A percentile compares a stretch with the other conserved stretches of the same genome.
phyloP scores from a whole-genome alignment of 30 jellyfish, hydroid and myxozoan genomes.

The Aurelia sp. region DNA sequence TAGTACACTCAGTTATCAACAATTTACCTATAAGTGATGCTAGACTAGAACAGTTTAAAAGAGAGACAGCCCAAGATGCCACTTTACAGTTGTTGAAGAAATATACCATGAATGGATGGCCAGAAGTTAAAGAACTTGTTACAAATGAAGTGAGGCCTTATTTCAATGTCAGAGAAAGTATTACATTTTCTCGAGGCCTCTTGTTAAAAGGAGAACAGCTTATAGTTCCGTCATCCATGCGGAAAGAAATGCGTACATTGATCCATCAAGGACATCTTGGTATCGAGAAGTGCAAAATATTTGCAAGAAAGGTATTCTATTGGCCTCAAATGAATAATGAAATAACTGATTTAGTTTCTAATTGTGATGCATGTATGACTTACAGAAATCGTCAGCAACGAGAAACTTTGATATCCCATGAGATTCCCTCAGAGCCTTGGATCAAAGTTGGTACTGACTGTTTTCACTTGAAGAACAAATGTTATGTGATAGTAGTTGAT shows the following conservation, averaged over 20 bases:
- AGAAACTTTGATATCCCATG: conserved; percentile 42
- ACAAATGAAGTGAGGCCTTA: conserved; percentile 22
- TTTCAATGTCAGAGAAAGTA: conserved; percentile 11
- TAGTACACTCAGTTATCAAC: conserved; percentile 33
- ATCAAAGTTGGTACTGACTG: conserved; percentile 51
- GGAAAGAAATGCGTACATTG: conserved; percentile 34
- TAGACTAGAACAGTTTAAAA: conserved; percentile 26
- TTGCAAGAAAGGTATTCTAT: conserved; percentile 35
- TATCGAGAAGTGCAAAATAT: conserved; percentile 29
- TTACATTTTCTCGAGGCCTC: conserved; percentile 22
- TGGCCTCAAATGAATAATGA: conserved; percentile 68
- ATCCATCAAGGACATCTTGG: conserved; percentile 71
- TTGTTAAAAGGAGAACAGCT: conserved; percentile 28
- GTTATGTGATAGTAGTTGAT: conserved; percentile 30
- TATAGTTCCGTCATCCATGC: conserved; percentile 43
- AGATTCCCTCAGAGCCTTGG: conserved; percentile 55
- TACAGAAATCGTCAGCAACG: conserved; percentile 39
- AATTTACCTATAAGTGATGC: conserved; percentile 25
- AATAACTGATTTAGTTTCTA: conserved; percentile 41
- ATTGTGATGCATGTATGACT: conserved; percentile 47
- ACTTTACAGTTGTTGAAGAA: neutral
- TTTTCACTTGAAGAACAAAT: conserved; percentile 13
- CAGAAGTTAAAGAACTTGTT: conserved; percentile 19
- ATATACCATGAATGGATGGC: conserved; percentile 45
- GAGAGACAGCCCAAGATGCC: conserved; percentile 38